Evolutionary conservation across 2,888 invertebrate species (phyloP).

Genomic region (Frankliniella intonsa): DNA sequence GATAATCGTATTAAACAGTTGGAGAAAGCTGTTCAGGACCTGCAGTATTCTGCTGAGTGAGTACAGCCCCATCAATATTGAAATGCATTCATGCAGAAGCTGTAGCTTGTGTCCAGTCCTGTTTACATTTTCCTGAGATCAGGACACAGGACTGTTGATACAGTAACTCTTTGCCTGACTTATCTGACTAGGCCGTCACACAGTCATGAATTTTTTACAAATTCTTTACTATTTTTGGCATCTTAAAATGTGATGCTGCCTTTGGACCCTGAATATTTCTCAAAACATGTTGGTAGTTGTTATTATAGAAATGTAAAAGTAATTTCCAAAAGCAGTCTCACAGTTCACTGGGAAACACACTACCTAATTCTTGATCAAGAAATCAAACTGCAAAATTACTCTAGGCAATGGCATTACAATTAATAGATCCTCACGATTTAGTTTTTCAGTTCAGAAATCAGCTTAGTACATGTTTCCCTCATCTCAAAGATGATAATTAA

Average conservation of each 20-base stretch:
- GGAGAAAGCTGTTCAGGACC: not conserved
- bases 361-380: too few species aligned
- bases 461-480: too few species aligned
- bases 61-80: not conserved
- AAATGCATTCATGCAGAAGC: too few species aligned
- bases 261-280: not conserved
- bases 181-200: not conserved
- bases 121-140: not conserved
- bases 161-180: not conserved
- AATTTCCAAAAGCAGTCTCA: not conserved
- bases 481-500: too few species aligned
- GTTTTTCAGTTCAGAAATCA: too few species aligned
- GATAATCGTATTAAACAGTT: not conserved
- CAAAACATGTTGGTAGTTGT: not conserved
- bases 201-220: not conserved
- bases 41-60: conserved; percentile 4
- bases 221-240: not conserved
- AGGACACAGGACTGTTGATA: not conserved
- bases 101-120: too few species aligned
- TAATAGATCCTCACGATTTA: too few species aligned
- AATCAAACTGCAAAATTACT: too few species aligned
- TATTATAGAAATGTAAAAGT: not conserved
- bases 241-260: not conserved
- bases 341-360: too few species aligned
- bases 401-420: too few species aligned